Evolutionary conservation across 1,140 invertebrate genomes (phyloP), one percentile per base, ranked within the genome.

Genomic region (Drosophila insularis): DNA sequence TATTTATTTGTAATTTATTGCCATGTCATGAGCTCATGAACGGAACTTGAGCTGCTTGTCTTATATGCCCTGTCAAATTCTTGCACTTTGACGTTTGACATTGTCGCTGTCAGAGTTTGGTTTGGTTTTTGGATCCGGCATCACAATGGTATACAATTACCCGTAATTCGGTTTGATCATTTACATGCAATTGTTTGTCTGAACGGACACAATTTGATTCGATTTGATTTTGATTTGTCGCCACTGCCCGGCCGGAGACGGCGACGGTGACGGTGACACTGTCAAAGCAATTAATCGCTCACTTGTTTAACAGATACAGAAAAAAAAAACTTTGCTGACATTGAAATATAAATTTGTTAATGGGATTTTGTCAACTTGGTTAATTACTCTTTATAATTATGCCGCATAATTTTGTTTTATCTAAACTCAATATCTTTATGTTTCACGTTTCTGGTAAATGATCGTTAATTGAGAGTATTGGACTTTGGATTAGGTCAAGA

Each of bases 61-160:
- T 46, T 67, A 81, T 71, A 62, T 71, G 62, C 61, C 60, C 71
- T 79, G 79, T 82, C 84, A 87, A 79, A 89, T 82, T 89, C 79
- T 87, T 89, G 76, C 79, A 87, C 79, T 87, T 87, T 89, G 80
- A 86, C 82, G 75, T 78, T 67, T 78, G 75, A 78, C 74, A 78
- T 78, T 78, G 75, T 71, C 60, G 53, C 39, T 60, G 63, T 21
- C 65, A 46, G 11, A 37, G 39, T 43, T 27, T n/a, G 35, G n/a
- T 27, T 27, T 27, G 21, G 19, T 31, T 32, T 31, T 46, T 23
- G 37, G 32, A 11, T 61, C 58, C 19, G 19, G 21, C 59, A 78
- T 21, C 19, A 50, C 78, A 81, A 81, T 65, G 40, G 64, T 53
- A 40, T 71, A 87, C 81, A 85, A 85, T 85, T 78, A 85, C 76